Evolutionary conservation across 2,888 invertebrate genomes (phyloP), one percentile per base, ranked within the genome.

Genomic region (Drosophila putrida): DNA sequence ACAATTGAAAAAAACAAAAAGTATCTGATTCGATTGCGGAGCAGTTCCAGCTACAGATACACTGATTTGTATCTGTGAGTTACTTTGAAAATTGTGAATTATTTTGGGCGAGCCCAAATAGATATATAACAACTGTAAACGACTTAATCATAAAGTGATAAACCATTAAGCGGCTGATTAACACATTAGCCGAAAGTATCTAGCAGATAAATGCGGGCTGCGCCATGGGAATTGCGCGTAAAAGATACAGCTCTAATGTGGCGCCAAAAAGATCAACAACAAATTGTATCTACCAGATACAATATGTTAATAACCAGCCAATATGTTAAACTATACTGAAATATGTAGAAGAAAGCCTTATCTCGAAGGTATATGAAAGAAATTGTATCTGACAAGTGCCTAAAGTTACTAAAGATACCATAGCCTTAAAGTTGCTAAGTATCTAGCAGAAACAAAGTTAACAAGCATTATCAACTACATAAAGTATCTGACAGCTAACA

Each of bases 21-120:
- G 20, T 20, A 10, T 41, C 15, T 10, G 41, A 36, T 36, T 36
- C 13, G 33, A 46, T 36, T 43, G 49, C 28, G 47, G 10, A 6
- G 33, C 49, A 46, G 28, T n/a, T 44, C 4, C 27, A 44, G 65
- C 39, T 58, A 51, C 50, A 62, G 28, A 39, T 27, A 59, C 35
- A 49, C 15, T 10, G 54, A 36, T 11, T 27, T 39, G 57, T 65
- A 63, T 46, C 57, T 64, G 57, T 47, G 35, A 59, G 57, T 54
- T 47, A 20, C 20, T 61, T 62, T 41, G 41, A 47, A 71, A 62
- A 53, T 76, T 68, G 77, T 67, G 80, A 71, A 82, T 82, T 69
- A 61, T 49, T 49, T 31, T 35, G 51, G 47, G 49, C 57, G 53
- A 72, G 64, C 27, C 54, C 53, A 71, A 69, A 60, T 70, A 68